Conservation (phyloP, 2,888 invertebrate genomes). For the Andricus quercusramuli region DNA sequence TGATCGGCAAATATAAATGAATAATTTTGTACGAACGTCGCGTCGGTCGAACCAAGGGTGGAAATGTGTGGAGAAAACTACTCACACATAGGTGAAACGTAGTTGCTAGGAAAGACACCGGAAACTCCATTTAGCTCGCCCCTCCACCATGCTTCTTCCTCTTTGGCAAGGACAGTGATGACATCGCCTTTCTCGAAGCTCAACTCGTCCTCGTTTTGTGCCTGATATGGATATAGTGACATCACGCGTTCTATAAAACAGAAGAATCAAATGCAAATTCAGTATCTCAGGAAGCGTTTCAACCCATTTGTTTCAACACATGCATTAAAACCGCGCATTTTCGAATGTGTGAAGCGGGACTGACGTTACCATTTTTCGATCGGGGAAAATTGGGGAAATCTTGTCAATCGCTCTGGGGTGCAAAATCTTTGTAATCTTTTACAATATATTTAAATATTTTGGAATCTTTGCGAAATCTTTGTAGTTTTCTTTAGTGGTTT, state of each 20-base stretch:
- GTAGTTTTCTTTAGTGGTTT: too few species aligned
- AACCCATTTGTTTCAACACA: too few species aligned
- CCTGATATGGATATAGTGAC: conserved; percentile 95
- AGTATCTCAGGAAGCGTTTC: neutral
- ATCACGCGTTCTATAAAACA: conserved; percentile 87
- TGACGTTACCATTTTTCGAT: too few species aligned
- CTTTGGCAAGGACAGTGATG: conserved; percentile 92
- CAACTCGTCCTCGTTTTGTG: conserved; percentile 96
- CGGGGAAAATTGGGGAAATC: too few species aligned
- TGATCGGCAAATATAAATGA: neutral
- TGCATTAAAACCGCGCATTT: too few species aligned
- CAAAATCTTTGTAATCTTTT: too few species aligned
- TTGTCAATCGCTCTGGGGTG: too few species aligned
- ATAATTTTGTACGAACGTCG: neutral
- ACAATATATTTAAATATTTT: too few species aligned
- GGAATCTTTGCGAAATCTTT: too few species aligned
- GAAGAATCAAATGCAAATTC: conserved; percentile 10
- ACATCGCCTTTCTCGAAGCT: conserved; percentile 95
- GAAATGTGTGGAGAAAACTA: conserved; percentile 67
- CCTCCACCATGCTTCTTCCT: conserved; percentile 99
- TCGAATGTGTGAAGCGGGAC: too few species aligned
- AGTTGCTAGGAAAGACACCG: conserved; percentile 97
- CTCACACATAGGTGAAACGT: conserved; percentile 90
- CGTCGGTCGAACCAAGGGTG: neutral
- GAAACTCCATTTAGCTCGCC: conserved; percentile 94